These are phyloP conservation scores for Lithophane semibrunnea DNA, from an alignment of 2,888 invertebrate species.

Conservation along the genomic window DNA sequence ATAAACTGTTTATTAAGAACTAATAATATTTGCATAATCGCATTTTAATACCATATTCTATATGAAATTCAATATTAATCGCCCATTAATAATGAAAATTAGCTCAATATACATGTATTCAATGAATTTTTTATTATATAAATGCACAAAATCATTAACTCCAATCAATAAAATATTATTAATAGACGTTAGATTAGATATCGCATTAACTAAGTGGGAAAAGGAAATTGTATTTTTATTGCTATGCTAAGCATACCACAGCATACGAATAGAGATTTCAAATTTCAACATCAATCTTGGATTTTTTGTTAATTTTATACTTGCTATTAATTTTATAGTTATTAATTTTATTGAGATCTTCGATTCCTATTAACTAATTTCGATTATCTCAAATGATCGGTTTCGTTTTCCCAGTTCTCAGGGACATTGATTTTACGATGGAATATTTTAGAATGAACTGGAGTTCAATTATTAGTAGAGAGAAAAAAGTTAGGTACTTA, in stretches of 20 bases:
- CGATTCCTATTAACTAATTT: slow-evolving; percentile 58
- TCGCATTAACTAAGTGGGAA: slow-evolving; percentile 76
- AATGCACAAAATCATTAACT: slow-evolving; percentile 81
- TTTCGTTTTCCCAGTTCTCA: slow-evolving; percentile 32
- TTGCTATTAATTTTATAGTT: slow-evolving; percentile 64
- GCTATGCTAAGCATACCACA: slow-evolving; percentile 61
- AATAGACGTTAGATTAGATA: slow-evolving; percentile 74
- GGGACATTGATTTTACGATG: slow-evolving; percentile 44
- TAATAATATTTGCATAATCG: slow-evolving; percentile 90
- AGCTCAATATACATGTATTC: slow-evolving; percentile 82
- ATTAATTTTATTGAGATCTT: slow-evolving; percentile 64
- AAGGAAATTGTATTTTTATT: slow-evolving; percentile 78
- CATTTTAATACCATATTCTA: slow-evolving; percentile 83
- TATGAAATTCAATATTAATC: slow-evolving; percentile 88
- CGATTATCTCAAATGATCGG: slow-evolving; percentile 41
- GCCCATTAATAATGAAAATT: slow-evolving; percentile 86
- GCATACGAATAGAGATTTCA: slow-evolving; percentile 71
- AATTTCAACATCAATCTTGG: slow-evolving; percentile 62
- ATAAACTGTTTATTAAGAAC: slow-evolving; percentile 88
- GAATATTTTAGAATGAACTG: slow-evolving; percentile 31
- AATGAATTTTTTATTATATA: slow-evolving; percentile 78
- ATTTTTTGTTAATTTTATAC: slow-evolving; percentile 56
- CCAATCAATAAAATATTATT: slow-evolving; percentile 81
- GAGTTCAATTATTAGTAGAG: not conserved
- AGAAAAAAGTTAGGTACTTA: not conserved